Percentiles rank a stretch among this genome's conserved stretches.
These are phyloP conservation scores for Papilio elwesi DNA, from an alignment of 2,888 invertebrate species.

Conservation along the genomic window DNA sequence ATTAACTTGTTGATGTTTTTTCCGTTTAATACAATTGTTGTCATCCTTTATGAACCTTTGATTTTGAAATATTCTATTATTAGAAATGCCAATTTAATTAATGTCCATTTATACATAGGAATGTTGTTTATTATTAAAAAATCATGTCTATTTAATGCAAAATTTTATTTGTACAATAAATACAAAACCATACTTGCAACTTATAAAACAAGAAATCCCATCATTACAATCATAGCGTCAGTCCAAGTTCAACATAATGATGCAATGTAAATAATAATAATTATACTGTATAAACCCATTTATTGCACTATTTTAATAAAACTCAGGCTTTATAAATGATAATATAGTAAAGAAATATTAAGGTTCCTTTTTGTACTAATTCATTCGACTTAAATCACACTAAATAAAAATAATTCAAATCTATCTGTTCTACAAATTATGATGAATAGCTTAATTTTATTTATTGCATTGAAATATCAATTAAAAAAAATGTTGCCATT, in stretches of 20 bases:
- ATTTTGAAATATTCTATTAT: conserved; percentile 35
- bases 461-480: conserved; percentile 49
- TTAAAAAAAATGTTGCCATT: conserved; percentile 45
- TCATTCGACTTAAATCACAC: conserved; percentile 65
- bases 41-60: conserved; percentile 7
- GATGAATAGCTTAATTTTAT: conserved; percentile 55
- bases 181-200: conserved; percentile 82
- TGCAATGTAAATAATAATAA: conserved; percentile 39
- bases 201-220: conserved; percentile 79
- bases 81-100: background rate
- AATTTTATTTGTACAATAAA: conserved; percentile 84
- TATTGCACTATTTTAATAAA: conserved; percentile 66
- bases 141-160: conserved; percentile 64
- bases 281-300: conserved; percentile 45
- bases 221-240: conserved; percentile 62
- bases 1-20: conserved; percentile 11
- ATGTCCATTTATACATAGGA: conserved; percentile 16
- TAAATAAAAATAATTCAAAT: conserved; percentile 52
- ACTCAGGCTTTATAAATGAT: conserved; percentile 46
- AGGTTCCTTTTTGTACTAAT: conserved; percentile 74
- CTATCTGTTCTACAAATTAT: conserved; percentile 57
- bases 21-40: background rate
- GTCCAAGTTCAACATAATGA: conserved; percentile 13
- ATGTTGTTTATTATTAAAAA: conserved; percentile 50
- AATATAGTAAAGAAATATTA: conserved; percentile 50